Conservation (phyloP, 2,113 vertebrate species). For the Sturnira hondurensis region DNA sequence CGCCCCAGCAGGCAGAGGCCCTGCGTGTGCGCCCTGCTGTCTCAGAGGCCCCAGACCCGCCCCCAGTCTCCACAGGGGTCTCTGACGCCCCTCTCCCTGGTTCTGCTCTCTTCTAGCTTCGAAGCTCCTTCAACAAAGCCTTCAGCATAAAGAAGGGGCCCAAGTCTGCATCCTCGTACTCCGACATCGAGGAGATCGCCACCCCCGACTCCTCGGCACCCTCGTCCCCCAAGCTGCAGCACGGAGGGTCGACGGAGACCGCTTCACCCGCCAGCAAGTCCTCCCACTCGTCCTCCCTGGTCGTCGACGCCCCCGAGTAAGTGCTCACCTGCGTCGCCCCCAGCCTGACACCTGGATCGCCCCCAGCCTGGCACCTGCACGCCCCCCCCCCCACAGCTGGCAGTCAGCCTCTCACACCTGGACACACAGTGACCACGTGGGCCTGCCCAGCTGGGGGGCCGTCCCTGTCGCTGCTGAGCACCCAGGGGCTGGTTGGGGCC, state of each 20-base stretch:
- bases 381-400: neutral
- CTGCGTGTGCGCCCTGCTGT: neutral
- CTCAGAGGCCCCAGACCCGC: neutral
- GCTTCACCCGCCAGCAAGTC: constrained; percentile 82
- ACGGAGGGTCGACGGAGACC: constrained; percentile 83
- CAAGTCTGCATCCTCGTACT: constrained; percentile 92
- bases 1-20: neutral
- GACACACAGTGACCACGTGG: accelerated
- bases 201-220: constrained; percentile 95
- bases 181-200: constrained; percentile 95
- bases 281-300: constrained; percentile 86
- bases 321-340: neutral
- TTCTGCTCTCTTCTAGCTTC: constrained; percentile 83
- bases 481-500: neutral
- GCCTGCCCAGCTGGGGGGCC: neutral
- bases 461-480: neutral
- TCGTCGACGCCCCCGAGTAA: constrained; percentile 78
- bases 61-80: neutral
- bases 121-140: constrained; percentile 97
- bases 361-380: accelerated
- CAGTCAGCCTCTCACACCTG: neutral
- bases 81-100: neutral
- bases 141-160: constrained; percentile 98
- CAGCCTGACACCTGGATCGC: accelerated
- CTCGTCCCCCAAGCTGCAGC: constrained; percentile 93